Evolutionary conservation across 2,888 invertebrate species (phyloP).

Genomic region (Apamea crenata): DNA sequence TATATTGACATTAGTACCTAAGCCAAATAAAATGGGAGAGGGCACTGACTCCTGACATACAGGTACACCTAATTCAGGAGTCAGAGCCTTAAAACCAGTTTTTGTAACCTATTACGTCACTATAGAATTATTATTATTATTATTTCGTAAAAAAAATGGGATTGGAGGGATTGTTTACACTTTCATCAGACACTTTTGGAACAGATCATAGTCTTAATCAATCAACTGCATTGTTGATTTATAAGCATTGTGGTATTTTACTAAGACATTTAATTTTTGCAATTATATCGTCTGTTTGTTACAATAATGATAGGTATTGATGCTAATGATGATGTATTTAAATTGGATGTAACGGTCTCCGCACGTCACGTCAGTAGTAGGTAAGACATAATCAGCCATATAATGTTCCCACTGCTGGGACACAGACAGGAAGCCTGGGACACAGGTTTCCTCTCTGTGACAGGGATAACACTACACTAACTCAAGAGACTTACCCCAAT

Average conservation of each 20-base stretch:
- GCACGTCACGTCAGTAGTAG: not conserved
- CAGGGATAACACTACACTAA: no score
- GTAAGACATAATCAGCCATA: not conserved
- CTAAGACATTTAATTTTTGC: not conserved
- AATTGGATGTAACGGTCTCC: not conserved
- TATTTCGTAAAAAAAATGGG: not conserved
- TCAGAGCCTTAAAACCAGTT: no score
- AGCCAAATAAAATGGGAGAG: no score
- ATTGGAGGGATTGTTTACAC: not conserved
- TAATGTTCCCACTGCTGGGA: no score
- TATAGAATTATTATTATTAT: no score
- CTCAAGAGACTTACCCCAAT: no score
- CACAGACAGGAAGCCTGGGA: no score
- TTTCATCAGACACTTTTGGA: not conserved
- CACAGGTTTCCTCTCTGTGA: no score
- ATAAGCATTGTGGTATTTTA: constrained; percentile 23
- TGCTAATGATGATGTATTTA: not conserved
- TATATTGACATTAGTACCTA: no score
- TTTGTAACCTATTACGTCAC: no score
- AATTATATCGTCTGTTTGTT: constrained; percentile 9
- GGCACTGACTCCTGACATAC: no score
- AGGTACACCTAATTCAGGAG: no score
- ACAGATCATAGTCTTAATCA: constrained; percentile 28
- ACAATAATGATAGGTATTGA: constrained; percentile 1
- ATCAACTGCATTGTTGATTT: constrained; percentile 37